phyloP scores from a whole-genome alignment of 2,888 invertebrate genomes.

The Epinotia nisella region DNA sequence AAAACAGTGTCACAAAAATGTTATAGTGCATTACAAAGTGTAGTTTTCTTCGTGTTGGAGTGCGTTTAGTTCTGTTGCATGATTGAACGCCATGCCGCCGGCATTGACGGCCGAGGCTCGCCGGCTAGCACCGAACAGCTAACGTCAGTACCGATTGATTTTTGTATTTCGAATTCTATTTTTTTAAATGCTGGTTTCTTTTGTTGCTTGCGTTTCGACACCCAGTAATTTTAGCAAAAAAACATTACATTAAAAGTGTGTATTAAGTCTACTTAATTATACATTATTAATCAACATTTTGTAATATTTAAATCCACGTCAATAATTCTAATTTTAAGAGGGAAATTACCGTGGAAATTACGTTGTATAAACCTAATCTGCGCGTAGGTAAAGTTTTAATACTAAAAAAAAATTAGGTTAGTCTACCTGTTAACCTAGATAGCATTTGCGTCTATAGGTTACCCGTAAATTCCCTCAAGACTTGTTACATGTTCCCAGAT shows the following conservation, averaged over 20 bases:
- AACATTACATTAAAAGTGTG: background rate
- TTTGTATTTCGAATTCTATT: slow-evolving; percentile 40
- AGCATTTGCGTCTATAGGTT: slow-evolving; percentile 10
- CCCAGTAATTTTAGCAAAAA: background rate
- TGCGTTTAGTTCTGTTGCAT: slow-evolving; percentile 76
- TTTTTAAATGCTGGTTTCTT: slow-evolving; percentile 5
- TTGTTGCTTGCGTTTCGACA: background rate
- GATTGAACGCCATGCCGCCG: slow-evolving; percentile 77
- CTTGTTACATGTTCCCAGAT: background rate
- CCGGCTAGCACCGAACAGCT: slow-evolving; percentile 82
- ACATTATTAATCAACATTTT: background rate
- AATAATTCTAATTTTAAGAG: background rate
- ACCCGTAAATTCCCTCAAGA: background rate
- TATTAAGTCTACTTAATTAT: background rate
- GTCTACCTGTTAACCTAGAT: background rate
- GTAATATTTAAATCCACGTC: background rate
- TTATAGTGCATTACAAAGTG: slow-evolving; percentile 66
- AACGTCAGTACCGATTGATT: slow-evolving; percentile 68
- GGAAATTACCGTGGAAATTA: too few relatives aligned
- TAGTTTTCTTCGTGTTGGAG: slow-evolving; percentile 65
- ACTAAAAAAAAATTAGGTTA: background rate
- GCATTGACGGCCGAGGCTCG: slow-evolving; percentile 77
- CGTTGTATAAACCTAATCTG: background rate
- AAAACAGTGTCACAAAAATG: slow-evolving; percentile 65
- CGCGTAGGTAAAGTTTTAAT: background rate